These are phyloP conservation scores for Urocynchramus pylzowi DNA, from an alignment of 2,113 vertebrate genomes.

Conservation along the genomic window DNA sequence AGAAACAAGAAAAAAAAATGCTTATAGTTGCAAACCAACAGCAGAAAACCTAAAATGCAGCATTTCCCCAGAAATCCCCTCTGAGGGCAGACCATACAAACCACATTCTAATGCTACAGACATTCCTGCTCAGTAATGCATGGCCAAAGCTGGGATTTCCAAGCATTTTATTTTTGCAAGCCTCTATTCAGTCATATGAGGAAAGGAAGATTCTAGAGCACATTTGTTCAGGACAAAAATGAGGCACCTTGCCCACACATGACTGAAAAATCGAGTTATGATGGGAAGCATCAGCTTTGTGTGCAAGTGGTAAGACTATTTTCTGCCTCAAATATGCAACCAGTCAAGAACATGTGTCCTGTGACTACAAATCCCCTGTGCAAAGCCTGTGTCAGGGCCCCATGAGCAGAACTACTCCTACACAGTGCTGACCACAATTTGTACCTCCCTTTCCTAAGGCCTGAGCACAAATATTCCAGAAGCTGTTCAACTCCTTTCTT, in stretches of 20 bases:
- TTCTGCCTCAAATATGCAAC: neutral
- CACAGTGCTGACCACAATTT: rapidly evolving
- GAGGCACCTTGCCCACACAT: neutral
- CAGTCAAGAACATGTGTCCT: neutral
- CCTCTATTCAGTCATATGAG: neutral
- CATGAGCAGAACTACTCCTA: neutral
- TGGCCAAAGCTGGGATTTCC: neutral
- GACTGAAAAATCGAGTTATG: neutral
- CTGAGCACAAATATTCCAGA: neutral
- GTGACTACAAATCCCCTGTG: neutral
- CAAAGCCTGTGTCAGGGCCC: neutral
- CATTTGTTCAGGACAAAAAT: neutral
- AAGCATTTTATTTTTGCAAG: neutral
- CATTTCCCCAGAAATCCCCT: neutral
- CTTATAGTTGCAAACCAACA: neutral
- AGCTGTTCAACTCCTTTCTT: neutral
- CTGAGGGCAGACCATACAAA: neutral
- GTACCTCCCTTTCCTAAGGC: neutral
- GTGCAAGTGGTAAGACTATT: neutral
- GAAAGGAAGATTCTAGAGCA: neutral
- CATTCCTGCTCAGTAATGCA: neutral
- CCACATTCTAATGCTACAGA: neutral
- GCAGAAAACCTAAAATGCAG: neutral
- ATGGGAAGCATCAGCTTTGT: neutral
- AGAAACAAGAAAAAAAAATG: neutral